Conservation (phyloP, 2,113 vertebrate genomes). For the Cacatua alba region DNA sequence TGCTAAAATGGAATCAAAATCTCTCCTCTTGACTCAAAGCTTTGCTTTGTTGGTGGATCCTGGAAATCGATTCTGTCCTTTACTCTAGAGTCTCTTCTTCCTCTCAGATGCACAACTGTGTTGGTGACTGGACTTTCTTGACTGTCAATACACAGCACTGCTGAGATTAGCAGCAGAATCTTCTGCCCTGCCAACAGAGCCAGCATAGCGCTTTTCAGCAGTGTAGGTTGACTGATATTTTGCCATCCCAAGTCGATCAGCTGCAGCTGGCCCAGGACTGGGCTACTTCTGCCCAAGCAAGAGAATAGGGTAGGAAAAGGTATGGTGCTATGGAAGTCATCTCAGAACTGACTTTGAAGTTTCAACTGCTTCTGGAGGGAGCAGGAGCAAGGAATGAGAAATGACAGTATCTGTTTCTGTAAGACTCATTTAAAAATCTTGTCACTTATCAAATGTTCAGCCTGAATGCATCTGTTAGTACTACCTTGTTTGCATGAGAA, state of each 20-base stretch:
- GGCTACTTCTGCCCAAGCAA: background rate
- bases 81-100: background rate
- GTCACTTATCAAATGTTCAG: background rate
- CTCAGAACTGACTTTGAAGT: background rate
- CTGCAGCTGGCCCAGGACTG: background rate
- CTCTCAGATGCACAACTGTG: background rate
- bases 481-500: background rate
- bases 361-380: background rate
- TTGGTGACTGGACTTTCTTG: background rate
- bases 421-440: background rate
- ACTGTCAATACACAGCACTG: background rate
- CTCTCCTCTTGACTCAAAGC: background rate
- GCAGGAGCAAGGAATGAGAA: background rate
- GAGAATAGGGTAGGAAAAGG: background rate
- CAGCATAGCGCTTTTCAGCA: background rate
- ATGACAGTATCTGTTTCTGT: background rate
- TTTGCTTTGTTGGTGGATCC: background rate
- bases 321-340: background rate
- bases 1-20: background rate
- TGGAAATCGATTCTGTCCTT: background rate
- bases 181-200: background rate
- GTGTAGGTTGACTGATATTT: fast-evolving
- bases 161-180: background rate
- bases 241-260: fast-evolving
- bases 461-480: background rate